These are phyloP conservation scores for Galleria mellonella DNA, from an alignment of 1,140 invertebrate genomes.

Conservation along the genomic window DNA sequence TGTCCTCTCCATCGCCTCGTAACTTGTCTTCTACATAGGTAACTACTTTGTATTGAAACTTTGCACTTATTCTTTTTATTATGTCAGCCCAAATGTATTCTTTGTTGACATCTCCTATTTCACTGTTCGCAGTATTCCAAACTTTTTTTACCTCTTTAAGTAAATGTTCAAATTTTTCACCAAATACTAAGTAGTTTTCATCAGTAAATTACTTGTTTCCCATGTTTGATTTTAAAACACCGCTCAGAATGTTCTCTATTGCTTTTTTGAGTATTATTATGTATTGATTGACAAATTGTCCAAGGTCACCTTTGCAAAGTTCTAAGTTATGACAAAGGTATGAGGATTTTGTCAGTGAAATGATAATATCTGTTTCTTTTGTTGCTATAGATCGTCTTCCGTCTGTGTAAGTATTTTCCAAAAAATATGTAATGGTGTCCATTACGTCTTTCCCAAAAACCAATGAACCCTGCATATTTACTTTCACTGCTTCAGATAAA, in stretches of 20 bases:
- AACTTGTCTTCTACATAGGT: conserved; percentile 15
- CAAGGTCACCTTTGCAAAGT: conserved; percentile 23
- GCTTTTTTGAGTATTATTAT: conserved; percentile 24
- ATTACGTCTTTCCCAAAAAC: conserved; percentile 39
- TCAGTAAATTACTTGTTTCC: background rate
- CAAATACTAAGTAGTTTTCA: conserved; percentile 13
- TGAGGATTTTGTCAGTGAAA: conserved; percentile 20
- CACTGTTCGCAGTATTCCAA: conserved; percentile 20
- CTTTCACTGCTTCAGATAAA: conserved; percentile 18
- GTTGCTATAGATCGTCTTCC: conserved; percentile 18
- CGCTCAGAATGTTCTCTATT: conserved; percentile 21
- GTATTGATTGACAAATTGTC: conserved; percentile 37
- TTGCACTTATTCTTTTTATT: conserved; percentile 42
- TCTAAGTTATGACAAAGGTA: conserved; percentile 28
- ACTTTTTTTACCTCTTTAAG: conserved; percentile 28
- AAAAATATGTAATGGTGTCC: conserved; percentile 16
- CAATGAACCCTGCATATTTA: conserved; percentile 31
- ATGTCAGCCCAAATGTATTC: conserved; percentile 33
- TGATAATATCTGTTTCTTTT: conserved; percentile 20
- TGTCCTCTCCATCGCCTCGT: conserved; percentile 3
- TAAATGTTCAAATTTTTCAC: conserved; percentile 25
- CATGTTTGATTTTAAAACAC: conserved; percentile 7
- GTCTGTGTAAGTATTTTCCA: background rate
- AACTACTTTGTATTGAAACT: conserved; percentile 31
- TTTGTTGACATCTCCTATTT: conserved; percentile 20